phyloP scores from a whole-genome alignment of 2,888 invertebrate genomes.

The Mechanitis messenoides region DNA sequence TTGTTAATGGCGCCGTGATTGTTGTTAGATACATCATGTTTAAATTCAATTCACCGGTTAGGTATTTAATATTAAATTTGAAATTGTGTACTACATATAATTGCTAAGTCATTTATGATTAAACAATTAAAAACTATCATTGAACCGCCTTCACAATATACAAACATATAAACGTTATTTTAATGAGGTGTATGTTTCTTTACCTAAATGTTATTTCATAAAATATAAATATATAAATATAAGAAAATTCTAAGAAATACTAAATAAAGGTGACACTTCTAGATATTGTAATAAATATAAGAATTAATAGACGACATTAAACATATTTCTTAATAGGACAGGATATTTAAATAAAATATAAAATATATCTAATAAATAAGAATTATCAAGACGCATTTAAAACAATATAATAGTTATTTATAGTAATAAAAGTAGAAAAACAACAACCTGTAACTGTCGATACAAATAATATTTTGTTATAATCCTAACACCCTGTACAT shows the following conservation, averaged over 20 bases:
- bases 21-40: constrained; percentile 65
- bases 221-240: no score
- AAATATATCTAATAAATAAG: constrained; percentile 18
- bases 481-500: constrained; percentile 26
- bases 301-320: constrained; percentile 18
- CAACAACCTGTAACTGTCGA: neutral
- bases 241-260: no score
- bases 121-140: no score
- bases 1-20: constrained; percentile 68
- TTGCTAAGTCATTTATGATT: no score
- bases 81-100: no score
- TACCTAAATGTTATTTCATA: no score
- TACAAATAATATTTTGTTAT: neutral
- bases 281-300: no score
- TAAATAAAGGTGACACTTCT: no score
- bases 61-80: no score
- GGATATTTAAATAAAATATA: constrained; percentile 4
- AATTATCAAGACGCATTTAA: constrained; percentile 18
- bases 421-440: constrained; percentile 13
- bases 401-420: constrained; percentile 20
- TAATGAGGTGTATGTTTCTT: no score
- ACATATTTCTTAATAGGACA: neutral
- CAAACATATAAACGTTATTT: no score
- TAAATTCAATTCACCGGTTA: constrained; percentile 47
- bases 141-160: no score